Conservation (phyloP, 2,113 vertebrate genomes). For the Ramphastos sulfuratus region DNA sequence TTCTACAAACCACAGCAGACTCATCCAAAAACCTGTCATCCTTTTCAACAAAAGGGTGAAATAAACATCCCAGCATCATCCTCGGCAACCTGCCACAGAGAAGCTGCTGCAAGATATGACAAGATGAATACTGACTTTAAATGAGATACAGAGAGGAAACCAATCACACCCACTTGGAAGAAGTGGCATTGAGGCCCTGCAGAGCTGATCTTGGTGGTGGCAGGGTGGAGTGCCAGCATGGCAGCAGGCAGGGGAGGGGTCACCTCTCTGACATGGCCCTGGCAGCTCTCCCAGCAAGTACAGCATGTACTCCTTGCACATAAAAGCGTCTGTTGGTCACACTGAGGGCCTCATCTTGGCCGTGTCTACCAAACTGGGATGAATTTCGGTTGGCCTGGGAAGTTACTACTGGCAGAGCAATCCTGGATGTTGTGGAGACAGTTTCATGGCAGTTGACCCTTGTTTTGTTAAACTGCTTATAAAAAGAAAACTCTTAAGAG, state of each 20-base stretch:
- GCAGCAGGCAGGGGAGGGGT: background rate
- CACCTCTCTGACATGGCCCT: background rate
- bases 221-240: background rate
- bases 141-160: background rate
- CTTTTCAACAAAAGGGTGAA: slow-evolving; percentile 37
- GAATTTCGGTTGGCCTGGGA: background rate
- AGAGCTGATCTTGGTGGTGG: background rate
- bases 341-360: rapidly evolving
- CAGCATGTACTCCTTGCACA: background rate
- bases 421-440: background rate
- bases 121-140: slow-evolving; percentile 34
- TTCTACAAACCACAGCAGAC: background rate
- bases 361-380: background rate
- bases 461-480: background rate
- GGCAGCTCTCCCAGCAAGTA: background rate
- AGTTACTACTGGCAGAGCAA: background rate
- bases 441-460: background rate
- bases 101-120: slow-evolving; percentile 55
- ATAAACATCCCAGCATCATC: slow-evolving; percentile 57
- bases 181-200: rapidly evolving
- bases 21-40: slow-evolving; percentile 60
- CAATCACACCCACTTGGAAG: background rate
- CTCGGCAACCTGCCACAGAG: slow-evolving; percentile 38
- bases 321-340: background rate
- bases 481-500: background rate